Evolutionary conservation across 2,797 vertebrate genomes (phyloP).

Genomic region (Sebastes itinus): DNA sequence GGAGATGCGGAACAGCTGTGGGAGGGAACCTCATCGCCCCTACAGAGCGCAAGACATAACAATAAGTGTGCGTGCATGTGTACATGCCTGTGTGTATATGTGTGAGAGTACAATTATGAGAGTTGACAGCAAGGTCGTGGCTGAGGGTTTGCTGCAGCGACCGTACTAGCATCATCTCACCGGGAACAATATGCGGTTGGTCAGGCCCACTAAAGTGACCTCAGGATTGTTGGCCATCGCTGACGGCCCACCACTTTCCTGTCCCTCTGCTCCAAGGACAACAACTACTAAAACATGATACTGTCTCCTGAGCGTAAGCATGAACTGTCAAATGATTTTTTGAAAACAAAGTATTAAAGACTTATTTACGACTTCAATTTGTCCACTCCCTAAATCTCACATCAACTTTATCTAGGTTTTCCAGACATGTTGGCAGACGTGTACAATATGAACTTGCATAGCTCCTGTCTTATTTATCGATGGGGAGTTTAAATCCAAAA

Average conservation of each 20-base stretch:
- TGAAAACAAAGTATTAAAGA: slow-evolving; percentile 29
- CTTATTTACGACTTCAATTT: slow-evolving; percentile 10
- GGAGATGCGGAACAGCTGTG: slow-evolving; percentile 29
- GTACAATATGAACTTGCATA: background rate
- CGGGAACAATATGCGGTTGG: slow-evolving; percentile 62
- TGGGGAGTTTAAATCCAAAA: background rate
- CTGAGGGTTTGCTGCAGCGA: slow-evolving; percentile 24
- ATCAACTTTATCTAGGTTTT: background rate
- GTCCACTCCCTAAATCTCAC: slow-evolving; percentile 13
- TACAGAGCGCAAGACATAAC: slow-evolving; percentile 15
- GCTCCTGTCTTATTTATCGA: background rate
- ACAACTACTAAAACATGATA: slow-evolving; percentile 69
- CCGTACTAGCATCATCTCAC: slow-evolving; percentile 45
- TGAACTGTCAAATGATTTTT: slow-evolving; percentile 33
- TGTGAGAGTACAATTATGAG: slow-evolving; percentile 22
- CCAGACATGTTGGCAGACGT: background rate
- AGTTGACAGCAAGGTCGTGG: slow-evolving; percentile 65
- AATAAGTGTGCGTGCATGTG: background rate
- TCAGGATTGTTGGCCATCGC: slow-evolving; percentile 74
- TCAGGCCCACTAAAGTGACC: slow-evolving; percentile 68
- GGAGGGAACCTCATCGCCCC: slow-evolving; percentile 15
- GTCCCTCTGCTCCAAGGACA: slow-evolving; percentile 70
- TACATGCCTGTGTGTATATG: background rate
- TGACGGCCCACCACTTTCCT: slow-evolving; percentile 53
- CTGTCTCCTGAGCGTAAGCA: slow-evolving; percentile 46